phyloP scores from a whole-genome alignment of 2,797 vertebrate genomes.

The Gymnocypris eckloni region DNA sequence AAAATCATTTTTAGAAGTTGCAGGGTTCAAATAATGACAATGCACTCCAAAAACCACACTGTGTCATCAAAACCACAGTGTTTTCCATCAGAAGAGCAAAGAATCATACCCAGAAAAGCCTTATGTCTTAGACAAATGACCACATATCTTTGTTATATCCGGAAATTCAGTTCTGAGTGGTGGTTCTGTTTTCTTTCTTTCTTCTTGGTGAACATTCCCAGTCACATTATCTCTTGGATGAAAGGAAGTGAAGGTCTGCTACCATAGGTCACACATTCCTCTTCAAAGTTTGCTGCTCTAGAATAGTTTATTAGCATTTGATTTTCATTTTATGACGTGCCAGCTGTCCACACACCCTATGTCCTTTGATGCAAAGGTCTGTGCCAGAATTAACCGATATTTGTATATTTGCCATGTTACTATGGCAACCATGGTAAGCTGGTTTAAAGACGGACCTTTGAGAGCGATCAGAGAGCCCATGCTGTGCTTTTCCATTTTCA shows the following conservation, averaged over 20 bases:
- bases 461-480: conserved; percentile 30
- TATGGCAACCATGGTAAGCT: conserved; percentile 54
- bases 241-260: conserved; percentile 31
- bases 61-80: conserved; percentile 8
- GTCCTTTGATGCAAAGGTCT: conserved; percentile 20
- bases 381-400: conserved; percentile 4
- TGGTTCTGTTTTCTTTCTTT: background rate
- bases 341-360: conserved; percentile 42
- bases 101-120: background rate
- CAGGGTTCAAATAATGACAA: background rate
- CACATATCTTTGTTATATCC: background rate
- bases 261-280: conserved; percentile 26
- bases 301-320: conserved; percentile 26
- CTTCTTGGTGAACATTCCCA: background rate
- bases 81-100: background rate
- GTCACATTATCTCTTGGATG: background rate
- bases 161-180: background rate
- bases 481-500: conserved; percentile 48
- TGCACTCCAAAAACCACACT: background rate
- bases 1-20: background rate
- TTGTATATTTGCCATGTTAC: conserved; percentile 46
- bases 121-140: background rate
- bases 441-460: conserved; percentile 6
- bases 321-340: conserved; percentile 18
- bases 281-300: background rate